Conservation (phyloP, 2,797 vertebrate species). For the Gymnodraco acuticeps region DNA sequence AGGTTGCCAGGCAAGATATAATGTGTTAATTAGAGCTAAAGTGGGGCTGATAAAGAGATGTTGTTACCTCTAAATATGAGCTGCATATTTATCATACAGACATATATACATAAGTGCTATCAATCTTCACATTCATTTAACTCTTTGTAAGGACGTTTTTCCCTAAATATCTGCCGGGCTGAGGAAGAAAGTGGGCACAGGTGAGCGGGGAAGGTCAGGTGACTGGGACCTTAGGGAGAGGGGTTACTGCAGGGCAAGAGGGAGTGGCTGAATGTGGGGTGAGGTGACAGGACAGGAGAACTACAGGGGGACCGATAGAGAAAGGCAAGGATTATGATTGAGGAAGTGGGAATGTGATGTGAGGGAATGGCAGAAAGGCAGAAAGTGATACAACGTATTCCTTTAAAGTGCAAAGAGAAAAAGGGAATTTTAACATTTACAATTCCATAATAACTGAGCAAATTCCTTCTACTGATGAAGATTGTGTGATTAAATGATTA, state of each 20-base stretch:
- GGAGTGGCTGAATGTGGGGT: not conserved
- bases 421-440: not conserved
- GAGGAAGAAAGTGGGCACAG: not conserved
- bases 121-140: not conserved
- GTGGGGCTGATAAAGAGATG: conserved; percentile 3
- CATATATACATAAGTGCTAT: not conserved
- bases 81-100: not conserved
- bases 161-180: not conserved
- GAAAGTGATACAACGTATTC: not conserved
- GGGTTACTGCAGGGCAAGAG: not conserved
- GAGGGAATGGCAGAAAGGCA: not conserved
- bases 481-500: not conserved
- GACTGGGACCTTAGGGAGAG: not conserved
- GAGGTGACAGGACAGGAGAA: not conserved
- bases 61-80: not conserved
- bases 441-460: not conserved
- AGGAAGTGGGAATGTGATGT: not conserved
- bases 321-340: not conserved
- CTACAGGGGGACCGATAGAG: not conserved
- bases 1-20: too few relatives aligned
- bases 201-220: not conserved
- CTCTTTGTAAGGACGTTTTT: not conserved
- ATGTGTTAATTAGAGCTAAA: not conserved
- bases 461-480: not conserved
- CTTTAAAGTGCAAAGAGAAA: not conserved